A percentile compares a stretch with the other conserved stretches of the same genome.
These are phyloP conservation scores for Corythoichthys intestinalis DNA, from an alignment of 2,113 vertebrate species.

Conservation along the genomic window DNA sequence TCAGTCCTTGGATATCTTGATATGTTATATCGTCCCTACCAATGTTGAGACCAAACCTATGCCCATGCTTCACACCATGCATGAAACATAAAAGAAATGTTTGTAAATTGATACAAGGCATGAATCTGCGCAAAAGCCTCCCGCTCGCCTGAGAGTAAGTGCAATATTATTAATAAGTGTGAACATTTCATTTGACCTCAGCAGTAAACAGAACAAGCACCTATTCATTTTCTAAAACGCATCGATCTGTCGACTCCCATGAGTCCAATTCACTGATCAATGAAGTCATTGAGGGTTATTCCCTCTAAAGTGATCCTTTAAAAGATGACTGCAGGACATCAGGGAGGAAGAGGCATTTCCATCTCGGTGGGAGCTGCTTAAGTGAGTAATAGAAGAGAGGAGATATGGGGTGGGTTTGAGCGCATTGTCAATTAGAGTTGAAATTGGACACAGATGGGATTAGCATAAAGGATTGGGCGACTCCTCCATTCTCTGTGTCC, in stretches of 20 bases:
- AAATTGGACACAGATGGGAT: slow-evolving; percentile 55
- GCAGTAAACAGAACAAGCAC: slow-evolving; percentile 22
- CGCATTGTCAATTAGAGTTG: slow-evolving; percentile 60
- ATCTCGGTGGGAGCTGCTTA: slow-evolving; percentile 52
- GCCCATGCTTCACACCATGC: not conserved
- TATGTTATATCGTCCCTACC: no score
- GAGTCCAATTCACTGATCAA: slow-evolving; percentile 29
- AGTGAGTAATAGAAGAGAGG: slow-evolving; percentile 35
- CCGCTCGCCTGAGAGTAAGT: not conserved
- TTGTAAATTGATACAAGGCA: not conserved
- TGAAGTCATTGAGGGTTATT: slow-evolving; percentile 47
- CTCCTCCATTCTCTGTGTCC: slow-evolving; percentile 19
- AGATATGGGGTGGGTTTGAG: slow-evolving; percentile 4
- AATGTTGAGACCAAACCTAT: no score
- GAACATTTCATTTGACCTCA: not conserved
- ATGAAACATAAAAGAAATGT: not conserved
- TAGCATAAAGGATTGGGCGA: slow-evolving; percentile 48
- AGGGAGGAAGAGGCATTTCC: slow-evolving; percentile 40
- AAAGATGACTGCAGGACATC: slow-evolving; percentile 42
- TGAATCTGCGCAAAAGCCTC: not conserved
- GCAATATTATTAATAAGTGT: not conserved
- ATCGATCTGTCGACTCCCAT: slow-evolving; percentile 31
- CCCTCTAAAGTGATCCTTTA: slow-evolving; percentile 48
- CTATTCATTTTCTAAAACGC: slow-evolving; percentile 43
- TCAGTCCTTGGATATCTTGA: no score